Conservation (phyloP, 1,140 invertebrate genomes). For the Paralvinella palmiformis region DNA sequence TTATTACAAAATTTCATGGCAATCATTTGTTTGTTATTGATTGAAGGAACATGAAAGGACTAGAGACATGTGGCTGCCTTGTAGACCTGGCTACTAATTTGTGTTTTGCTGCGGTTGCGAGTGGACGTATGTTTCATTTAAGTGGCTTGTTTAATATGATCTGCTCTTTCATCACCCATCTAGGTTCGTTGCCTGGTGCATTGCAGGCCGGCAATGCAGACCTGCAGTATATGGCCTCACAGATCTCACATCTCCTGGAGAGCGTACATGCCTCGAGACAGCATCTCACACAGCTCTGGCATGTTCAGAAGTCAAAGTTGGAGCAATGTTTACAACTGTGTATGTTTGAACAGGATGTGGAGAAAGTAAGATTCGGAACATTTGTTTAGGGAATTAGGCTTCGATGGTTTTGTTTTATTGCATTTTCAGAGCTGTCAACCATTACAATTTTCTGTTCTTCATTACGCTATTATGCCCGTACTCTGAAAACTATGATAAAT, state of each 20-base stretch:
- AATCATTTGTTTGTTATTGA: too few species aligned
- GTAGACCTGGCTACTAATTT: too few species aligned
- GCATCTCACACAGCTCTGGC: slow-evolving; percentile 83
- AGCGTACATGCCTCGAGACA: slow-evolving; percentile 74
- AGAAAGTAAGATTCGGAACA: slow-evolving; percentile 61
- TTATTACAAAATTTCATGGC: too few species aligned
- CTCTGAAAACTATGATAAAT: too few species aligned
- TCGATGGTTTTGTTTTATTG: too few species aligned
- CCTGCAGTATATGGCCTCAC: slow-evolving; percentile 52
- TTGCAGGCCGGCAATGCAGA: slow-evolving; percentile 52
- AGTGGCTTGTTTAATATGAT: background rate
- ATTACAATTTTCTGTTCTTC: too few species aligned
- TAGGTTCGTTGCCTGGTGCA: slow-evolving; percentile 17
- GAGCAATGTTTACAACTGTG: slow-evolving; percentile 89
- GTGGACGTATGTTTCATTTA: too few species aligned
- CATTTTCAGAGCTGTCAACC: too few species aligned
- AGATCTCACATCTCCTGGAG: slow-evolving; percentile 58
- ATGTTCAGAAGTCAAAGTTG: slow-evolving; percentile 55
- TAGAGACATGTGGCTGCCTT: too few species aligned
- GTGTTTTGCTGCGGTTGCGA: too few species aligned
- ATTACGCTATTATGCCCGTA: too few species aligned
- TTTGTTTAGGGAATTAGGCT: background rate
- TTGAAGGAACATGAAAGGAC: too few species aligned
- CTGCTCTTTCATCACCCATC: background rate
- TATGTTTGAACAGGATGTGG: slow-evolving; percentile 89